phyloP scores from a whole-genome alignment of 2,113 vertebrate genomes.

The Martes martes region DNA sequence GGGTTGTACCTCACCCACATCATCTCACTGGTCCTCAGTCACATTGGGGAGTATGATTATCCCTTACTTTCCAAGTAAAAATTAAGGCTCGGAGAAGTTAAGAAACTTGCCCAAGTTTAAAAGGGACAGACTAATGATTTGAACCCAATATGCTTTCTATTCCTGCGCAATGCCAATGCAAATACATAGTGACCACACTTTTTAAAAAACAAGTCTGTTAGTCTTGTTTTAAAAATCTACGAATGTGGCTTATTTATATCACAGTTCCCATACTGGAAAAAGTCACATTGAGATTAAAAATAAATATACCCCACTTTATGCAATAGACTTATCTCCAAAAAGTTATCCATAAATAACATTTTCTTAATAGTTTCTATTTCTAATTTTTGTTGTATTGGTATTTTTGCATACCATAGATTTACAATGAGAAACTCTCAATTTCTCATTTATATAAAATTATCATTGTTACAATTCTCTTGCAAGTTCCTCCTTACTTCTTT shows the following conservation, averaged over 20 bases:
- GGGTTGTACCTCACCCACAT: background rate
- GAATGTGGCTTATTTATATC: background rate
- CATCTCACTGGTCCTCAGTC: background rate
- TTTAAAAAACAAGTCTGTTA: background rate
- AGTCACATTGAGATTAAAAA: background rate
- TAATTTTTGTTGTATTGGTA: background rate
- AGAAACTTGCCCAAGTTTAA: background rate
- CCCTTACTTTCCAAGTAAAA: background rate
- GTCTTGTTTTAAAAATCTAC: background rate
- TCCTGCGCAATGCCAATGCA: background rate
- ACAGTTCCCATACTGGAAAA: background rate
- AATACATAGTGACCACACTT: background rate
- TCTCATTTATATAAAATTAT: background rate
- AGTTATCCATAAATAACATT: background rate
- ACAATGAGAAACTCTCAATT: background rate
- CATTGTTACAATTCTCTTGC: background rate
- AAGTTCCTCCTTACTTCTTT: background rate
- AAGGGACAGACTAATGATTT: background rate
- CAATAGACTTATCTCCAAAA: background rate
- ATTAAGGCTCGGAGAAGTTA: background rate
- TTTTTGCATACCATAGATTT: background rate
- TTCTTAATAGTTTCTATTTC: background rate
- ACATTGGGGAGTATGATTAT: too few relatives aligned
- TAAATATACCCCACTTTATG: background rate
- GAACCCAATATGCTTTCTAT: background rate